Evolutionary conservation across 64 coral and sea anemone species (phyloP).

Genomic region (Montipora capricornis): DNA sequence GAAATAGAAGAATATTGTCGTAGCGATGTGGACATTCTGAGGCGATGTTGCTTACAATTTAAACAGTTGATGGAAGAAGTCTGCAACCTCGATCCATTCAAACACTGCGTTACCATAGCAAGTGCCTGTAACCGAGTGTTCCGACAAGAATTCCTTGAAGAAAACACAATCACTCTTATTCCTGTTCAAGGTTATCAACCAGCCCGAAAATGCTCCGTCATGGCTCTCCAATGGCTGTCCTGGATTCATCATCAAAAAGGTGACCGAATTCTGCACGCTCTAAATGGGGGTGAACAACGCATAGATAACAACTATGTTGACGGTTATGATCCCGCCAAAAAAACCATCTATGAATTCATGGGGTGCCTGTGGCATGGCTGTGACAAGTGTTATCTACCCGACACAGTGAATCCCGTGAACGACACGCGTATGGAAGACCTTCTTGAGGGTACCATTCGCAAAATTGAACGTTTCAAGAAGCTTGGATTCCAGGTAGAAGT

Average conservation of each 20-base stretch:
- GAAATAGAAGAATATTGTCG: slow-evolving; percentile 38
- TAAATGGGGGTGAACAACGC: too few species aligned
- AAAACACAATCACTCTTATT: neutral
- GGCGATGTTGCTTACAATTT: slow-evolving; percentile 28
- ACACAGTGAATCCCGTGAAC: neutral
- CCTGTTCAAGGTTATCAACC: neutral
- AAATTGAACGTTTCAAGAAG: neutral
- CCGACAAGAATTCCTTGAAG: neutral
- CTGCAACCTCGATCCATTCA: slow-evolving; percentile 36
- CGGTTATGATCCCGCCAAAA: too few species aligned
- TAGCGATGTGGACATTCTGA: slow-evolving; percentile 46
- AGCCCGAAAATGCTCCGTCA: neutral
- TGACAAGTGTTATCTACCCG: neutral
- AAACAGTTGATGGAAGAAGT: slow-evolving; percentile 3
- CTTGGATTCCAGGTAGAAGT: neutral
- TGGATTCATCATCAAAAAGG: neutral
- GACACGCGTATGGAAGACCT: neutral
- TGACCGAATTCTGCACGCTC: too few species aligned
- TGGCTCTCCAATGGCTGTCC: neutral
- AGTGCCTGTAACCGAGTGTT: slow-evolving; percentile 41
- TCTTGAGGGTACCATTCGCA: neutral
- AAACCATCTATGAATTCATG: too few species aligned
- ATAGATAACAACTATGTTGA: too few species aligned
- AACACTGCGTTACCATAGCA: slow-evolving; percentile 34
- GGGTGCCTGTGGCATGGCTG: too few species aligned